Base-by-base conservation (phyloP, 1,140 invertebrate species). In the Triops longicaudatus region DNA sequence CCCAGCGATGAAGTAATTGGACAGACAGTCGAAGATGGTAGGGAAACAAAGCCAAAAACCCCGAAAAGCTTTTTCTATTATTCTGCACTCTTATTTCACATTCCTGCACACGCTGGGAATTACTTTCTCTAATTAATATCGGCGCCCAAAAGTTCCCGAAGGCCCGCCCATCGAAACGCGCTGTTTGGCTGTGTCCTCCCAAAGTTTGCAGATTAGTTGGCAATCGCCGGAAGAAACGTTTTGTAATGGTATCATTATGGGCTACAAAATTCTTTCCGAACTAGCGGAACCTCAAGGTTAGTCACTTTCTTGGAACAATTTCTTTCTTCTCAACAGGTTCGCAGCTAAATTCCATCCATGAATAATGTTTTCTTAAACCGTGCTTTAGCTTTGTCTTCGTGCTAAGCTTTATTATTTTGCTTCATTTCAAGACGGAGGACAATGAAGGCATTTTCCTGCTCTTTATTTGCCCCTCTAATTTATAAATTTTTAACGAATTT, bases 191-290 rank as follows among this genome's bases (percentile, higher is more conserved):
- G 83, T 92, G 27, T 91, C 91, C 7, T 90, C 94, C 10, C 90
- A 93, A 83, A 93, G 91, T 78, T 85, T 96, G n/a, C 90, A 91
- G 81, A 88, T 96, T 76, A 89, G 90, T 28, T 96, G 94, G 94
- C 88, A 89, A n/a, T 88, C 91, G 14, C 94, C 93, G 7, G 91
- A 91, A 0, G 85, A 89, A n/a, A 88, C 91, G 82, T 89, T 89
- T 37, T 90, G 93, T 78, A 92, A 95, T 81, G 94, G 95, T 37
- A 88, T 92, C 27, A 89, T 96, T 81, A 89, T 92, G 81, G 94
- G 94, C 14, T 97, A 96, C 85, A 95, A 95, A 85, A 88, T 96
- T 72, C 86, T 92, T 27, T 93, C 92, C 82, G 91, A 91, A 73
- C 50, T 63, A 63, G 87, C 85, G 31, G 84, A 78, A 80, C 10